These are phyloP conservation scores for Chloroclysta siterata DNA, from an alignment of 2,888 invertebrate species.

Conservation along the genomic window DNA sequence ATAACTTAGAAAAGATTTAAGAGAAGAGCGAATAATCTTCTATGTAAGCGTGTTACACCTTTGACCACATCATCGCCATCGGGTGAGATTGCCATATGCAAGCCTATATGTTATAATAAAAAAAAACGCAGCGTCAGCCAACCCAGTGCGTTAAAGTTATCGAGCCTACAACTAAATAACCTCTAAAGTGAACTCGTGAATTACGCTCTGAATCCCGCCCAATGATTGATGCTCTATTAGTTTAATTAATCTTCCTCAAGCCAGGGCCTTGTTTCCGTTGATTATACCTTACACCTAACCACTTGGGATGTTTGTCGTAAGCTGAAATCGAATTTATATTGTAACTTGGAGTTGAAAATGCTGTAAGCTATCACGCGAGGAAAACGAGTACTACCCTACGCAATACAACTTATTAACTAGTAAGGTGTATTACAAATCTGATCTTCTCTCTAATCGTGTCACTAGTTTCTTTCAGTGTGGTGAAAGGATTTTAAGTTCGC, in stretches of 20 bases:
- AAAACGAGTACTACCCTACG: too few species aligned
- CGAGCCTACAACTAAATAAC: conserved; percentile 48
- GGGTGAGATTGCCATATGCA: too few species aligned
- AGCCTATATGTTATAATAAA: too few species aligned
- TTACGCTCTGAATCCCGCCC: conserved; percentile 58
- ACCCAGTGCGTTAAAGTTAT: conserved; percentile 34
- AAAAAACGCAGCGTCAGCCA: background rate
- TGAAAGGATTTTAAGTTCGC: too few species aligned
- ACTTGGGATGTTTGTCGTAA: conserved; percentile 37
- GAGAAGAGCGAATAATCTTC: too few species aligned
- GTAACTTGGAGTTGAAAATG: background rate
- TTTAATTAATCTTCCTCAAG: conserved; percentile 81
- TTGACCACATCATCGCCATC: too few species aligned
- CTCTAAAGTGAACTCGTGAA: conserved; percentile 52
- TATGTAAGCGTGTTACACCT: too few species aligned
- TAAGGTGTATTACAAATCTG: too few species aligned
- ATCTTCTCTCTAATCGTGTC: too few species aligned
- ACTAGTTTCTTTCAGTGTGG: too few species aligned
- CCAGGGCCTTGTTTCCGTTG: conserved; percentile 57
- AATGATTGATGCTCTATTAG: conserved; percentile 76
- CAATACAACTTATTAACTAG: too few species aligned
- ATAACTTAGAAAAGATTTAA: too few species aligned
- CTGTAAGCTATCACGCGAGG: background rate
- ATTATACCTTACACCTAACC: conserved; percentile 57
- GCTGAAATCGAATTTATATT: background rate